Evolutionary conservation across 1,140 invertebrate species (phyloP).

Genomic region (Drosophila orosa): DNA sequence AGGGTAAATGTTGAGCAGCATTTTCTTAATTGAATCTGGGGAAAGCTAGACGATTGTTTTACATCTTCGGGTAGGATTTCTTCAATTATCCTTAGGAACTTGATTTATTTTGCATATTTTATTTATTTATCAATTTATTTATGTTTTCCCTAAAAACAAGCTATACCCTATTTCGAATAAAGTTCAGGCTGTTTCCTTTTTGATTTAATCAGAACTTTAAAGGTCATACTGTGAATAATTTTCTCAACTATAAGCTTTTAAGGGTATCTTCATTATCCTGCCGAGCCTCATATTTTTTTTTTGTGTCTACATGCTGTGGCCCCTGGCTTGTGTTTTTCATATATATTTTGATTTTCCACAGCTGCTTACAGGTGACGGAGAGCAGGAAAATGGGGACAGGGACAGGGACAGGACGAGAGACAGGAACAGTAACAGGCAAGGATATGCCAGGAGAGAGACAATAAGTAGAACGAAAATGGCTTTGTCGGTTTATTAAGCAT

Average conservation of each 20-base stretch:
- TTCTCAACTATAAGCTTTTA: not conserved
- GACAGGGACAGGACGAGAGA: not conserved
- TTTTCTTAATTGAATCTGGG: not conserved
- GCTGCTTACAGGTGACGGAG: slow-evolving; percentile 37
- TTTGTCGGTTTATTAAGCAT: slow-evolving; percentile 65
- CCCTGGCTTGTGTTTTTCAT: slow-evolving; percentile 8
- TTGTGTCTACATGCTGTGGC: not conserved
- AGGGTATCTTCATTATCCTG: not conserved
- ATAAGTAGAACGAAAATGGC: slow-evolving; percentile 52
- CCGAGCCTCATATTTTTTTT: not conserved
- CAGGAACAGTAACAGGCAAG: not conserved
- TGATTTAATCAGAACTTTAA: not conserved
- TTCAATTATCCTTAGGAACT: not conserved
- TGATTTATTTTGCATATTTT: not conserved
- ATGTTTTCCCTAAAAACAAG: not conserved
- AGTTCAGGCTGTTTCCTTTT: not conserved
- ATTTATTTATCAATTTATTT: not conserved
- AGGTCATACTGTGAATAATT: not conserved
- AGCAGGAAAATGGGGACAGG: not conserved
- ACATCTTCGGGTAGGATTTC: not conserved
- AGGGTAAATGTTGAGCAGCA: not conserved
- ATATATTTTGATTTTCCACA: slow-evolving; percentile 43
- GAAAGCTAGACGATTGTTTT: not conserved
- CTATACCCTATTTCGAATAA: not conserved
- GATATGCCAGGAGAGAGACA: slow-evolving; percentile 8